Conservation (phyloP, 35 echinoderm and acorn worm species). For the Nesometra sesokonis region DNA sequence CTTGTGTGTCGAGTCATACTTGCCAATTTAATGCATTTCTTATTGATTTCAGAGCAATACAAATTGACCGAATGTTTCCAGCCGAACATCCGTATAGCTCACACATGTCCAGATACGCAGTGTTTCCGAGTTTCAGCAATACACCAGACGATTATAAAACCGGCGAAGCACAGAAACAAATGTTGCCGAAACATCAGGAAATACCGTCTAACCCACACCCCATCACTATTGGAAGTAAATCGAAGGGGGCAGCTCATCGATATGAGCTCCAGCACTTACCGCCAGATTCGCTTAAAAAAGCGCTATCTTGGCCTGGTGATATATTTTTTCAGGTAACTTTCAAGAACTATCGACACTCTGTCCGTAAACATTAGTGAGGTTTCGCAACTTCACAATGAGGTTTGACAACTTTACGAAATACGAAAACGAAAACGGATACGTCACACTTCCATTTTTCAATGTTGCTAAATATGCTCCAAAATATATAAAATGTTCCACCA, state of each 20-base stretch:
- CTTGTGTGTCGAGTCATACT: background rate
- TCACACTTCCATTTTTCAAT: too few species aligned
- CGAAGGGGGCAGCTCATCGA: slow-evolving; percentile 56
- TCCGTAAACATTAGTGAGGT: too few species aligned
- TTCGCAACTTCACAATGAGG: too few species aligned
- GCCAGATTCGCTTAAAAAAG: slow-evolving; percentile 55
- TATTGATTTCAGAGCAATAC: slow-evolving; percentile 46
- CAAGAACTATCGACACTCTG: too few species aligned
- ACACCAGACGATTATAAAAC: slow-evolving; percentile 81
- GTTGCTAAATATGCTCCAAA: too few species aligned
- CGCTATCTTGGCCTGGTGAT: slow-evolving; percentile 89
- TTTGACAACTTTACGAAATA: too few species aligned
- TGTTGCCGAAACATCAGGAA: slow-evolving; percentile 54
- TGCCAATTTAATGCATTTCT: background rate
- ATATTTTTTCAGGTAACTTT: slow-evolving; percentile 83
- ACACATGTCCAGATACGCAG: slow-evolving; percentile 79
- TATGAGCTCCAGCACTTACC: slow-evolving; percentile 68
- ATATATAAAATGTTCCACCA: too few species aligned
- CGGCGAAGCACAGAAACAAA: slow-evolving; percentile 33
- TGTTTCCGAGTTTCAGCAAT: slow-evolving; percentile 81
- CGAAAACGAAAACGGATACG: too few species aligned
- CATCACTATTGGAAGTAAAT: slow-evolving; percentile 51
- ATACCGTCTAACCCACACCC: slow-evolving; percentile 69
- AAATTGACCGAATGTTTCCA: slow-evolving; percentile 77
- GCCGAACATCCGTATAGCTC: slow-evolving; percentile 98